A percentile compares a stretch with the other conserved stretches of the same genome.
Evolutionary conservation across 2,797 vertebrate genomes (phyloP).

Genomic region (Paguma larvata): DNA sequence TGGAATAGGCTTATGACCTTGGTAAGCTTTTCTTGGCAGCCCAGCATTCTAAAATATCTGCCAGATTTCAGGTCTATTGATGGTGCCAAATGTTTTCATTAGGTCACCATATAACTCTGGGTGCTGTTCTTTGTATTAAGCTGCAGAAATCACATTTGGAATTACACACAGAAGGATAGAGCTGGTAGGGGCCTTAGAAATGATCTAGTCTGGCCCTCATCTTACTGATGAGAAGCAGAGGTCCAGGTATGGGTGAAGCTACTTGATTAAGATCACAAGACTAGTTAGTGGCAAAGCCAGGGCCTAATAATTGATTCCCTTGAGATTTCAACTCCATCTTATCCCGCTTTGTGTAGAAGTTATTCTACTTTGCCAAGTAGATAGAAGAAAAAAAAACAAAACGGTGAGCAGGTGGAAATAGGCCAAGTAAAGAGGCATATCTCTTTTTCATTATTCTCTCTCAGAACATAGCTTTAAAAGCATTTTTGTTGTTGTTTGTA

Average conservation of each 20-base stretch:
- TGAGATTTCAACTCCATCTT: neutral
- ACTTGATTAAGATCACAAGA: neutral
- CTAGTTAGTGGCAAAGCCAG: neutral
- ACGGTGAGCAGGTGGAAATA: neutral
- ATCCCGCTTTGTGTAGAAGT: neutral
- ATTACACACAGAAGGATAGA: conserved; percentile 1
- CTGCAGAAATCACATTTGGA: conserved; percentile 55
- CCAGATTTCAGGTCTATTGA: conserved; percentile 72
- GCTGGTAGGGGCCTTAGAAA: conserved; percentile 1
- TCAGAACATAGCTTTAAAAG: neutral
- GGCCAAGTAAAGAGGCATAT: neutral
- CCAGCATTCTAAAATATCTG: conserved; percentile 64
- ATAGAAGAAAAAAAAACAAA: conserved; percentile 29
- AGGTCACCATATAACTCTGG: conserved; percentile 67
- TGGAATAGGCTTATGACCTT: conserved; percentile 72
- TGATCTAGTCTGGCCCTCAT: neutral
- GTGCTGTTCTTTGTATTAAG: conserved; percentile 59
- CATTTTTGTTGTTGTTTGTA: neutral
- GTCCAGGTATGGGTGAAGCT: neutral
- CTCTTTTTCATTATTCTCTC: neutral
- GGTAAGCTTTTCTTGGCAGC: conserved; percentile 80
- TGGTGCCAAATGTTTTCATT: conserved; percentile 74
- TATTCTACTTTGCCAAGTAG: neutral
- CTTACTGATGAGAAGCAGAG: conserved; percentile 16
- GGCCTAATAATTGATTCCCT: neutral